A percentile compares a stretch with the other conserved stretches of the same genome.
Conservation (phyloP, 2,888 invertebrate species). For the Protonemura montana region DNA sequence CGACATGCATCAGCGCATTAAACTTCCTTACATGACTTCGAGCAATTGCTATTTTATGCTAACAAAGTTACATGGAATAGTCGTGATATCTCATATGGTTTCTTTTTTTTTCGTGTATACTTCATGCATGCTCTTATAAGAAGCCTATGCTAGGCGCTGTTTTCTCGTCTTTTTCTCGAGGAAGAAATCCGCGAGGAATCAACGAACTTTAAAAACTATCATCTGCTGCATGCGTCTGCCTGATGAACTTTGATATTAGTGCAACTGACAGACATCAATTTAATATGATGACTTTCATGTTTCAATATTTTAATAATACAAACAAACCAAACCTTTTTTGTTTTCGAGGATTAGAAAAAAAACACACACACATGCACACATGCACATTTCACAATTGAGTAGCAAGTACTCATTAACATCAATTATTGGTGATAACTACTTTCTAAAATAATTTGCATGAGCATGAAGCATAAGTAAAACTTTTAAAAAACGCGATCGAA, state of each 20-base stretch:
- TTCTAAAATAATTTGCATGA: not conserved
- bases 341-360: not conserved
- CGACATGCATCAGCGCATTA: not conserved
- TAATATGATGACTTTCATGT: not conserved
- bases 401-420: not conserved
- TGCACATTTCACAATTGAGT: not conserved
- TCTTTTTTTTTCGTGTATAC: not conserved
- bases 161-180: not conserved
- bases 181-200: not conserved
- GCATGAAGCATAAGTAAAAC: not conserved
- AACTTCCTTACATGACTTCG: not conserved
- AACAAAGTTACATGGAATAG: not conserved
- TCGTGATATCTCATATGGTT: not conserved
- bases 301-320: not conserved
- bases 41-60: not conserved
- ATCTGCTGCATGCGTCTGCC: not conserved
- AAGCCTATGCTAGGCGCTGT: not conserved
- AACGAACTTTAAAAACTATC: constrained; percentile 2
- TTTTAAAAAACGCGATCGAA: not conserved
- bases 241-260: not conserved
- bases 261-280: not conserved
- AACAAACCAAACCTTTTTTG: not conserved
- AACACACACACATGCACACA: not conserved
- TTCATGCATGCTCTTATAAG: not conserved
- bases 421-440: not conserved